Percentiles rank a stretch among this genome's conserved stretches.
phyloP scores from a whole-genome alignment of 2,888 invertebrate genomes.

The Podotricha telesiphe region DNA sequence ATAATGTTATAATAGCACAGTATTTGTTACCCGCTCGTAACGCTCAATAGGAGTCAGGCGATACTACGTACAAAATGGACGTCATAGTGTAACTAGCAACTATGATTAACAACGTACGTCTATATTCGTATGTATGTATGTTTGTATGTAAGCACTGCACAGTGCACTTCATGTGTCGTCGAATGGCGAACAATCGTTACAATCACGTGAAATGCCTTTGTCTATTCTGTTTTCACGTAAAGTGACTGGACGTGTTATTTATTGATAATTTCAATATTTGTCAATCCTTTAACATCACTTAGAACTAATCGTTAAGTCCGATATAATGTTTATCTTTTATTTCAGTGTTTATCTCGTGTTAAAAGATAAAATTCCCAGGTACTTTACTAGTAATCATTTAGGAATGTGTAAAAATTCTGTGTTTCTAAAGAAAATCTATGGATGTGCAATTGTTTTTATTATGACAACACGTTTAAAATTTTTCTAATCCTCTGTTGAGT shows the following conservation, averaged over 20 bases:
- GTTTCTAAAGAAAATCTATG: too few relatives aligned
- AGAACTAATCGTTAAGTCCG: neutral
- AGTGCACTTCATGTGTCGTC: neutral
- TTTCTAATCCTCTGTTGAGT: too few relatives aligned
- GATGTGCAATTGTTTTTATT: too few relatives aligned
- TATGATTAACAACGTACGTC: neutral
- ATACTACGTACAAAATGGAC: neutral
- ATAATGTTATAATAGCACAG: too few relatives aligned
- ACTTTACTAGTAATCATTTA: neutral
- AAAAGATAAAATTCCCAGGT: slow-evolving; percentile 1
- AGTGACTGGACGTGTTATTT: neutral
- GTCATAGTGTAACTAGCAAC: neutral
- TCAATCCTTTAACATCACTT: neutral
- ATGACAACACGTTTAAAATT: too few relatives aligned
- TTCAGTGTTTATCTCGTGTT: slow-evolving; percentile 3
- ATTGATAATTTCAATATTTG: neutral
- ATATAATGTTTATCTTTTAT: neutral
- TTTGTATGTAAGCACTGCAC: neutral
- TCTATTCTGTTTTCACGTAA: neutral
- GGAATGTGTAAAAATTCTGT: too few relatives aligned
- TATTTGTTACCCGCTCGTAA: neutral
- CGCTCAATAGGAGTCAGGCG: neutral
- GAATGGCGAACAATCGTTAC: too few relatives aligned
- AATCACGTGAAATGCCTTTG: slow-evolving; percentile 4
- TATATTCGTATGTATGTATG: neutral